A percentile compares a stretch with the other conserved stretches of the same genome.
Evolutionary conservation across 2,113 vertebrate species (phyloP).

Genomic region (Triplophysa rosa): DNA sequence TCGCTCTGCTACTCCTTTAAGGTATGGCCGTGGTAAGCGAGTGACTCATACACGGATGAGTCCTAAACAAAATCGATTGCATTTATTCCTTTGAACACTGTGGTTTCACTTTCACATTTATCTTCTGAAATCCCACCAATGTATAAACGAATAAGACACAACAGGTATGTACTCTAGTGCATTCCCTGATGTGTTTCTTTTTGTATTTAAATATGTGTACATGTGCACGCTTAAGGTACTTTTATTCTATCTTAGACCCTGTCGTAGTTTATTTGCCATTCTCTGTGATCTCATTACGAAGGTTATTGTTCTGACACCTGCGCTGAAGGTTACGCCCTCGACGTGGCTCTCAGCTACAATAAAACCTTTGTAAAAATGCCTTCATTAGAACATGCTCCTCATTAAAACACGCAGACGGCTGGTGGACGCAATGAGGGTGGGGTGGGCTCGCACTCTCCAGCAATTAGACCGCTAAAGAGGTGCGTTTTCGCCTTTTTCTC

Average conservation of each 20-base stretch:
- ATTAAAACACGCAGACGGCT: slow-evolving; percentile 63
- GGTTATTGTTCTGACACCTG: slow-evolving; percentile 53
- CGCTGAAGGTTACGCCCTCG: slow-evolving; percentile 60
- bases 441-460: slow-evolving; percentile 51
- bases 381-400: slow-evolving; percentile 68
- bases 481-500: neutral
- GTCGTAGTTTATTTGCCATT: slow-evolving; percentile 46
- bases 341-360: slow-evolving; percentile 52
- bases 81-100: neutral
- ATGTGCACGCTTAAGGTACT: neutral
- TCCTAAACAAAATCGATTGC: slow-evolving; percentile 13
- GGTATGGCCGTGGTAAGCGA: slow-evolving; percentile 45
- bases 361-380: slow-evolving; percentile 59
- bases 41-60: slow-evolving; percentile 42
- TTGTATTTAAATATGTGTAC: neutral
- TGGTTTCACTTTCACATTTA: neutral
- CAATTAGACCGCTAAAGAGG: slow-evolving; percentile 56
- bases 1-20: slow-evolving; percentile 41
- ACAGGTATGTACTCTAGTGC: neutral
- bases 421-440: slow-evolving; percentile 53
- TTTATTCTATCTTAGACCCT: slow-evolving; percentile 21
- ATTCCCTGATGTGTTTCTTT: neutral
- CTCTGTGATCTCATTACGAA: slow-evolving; percentile 52
- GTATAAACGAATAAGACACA: too few species aligned
- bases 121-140: too few species aligned